These are phyloP conservation scores for Charanyca ferruginea DNA, from an alignment of 2,888 invertebrate genomes.

Conservation along the genomic window DNA sequence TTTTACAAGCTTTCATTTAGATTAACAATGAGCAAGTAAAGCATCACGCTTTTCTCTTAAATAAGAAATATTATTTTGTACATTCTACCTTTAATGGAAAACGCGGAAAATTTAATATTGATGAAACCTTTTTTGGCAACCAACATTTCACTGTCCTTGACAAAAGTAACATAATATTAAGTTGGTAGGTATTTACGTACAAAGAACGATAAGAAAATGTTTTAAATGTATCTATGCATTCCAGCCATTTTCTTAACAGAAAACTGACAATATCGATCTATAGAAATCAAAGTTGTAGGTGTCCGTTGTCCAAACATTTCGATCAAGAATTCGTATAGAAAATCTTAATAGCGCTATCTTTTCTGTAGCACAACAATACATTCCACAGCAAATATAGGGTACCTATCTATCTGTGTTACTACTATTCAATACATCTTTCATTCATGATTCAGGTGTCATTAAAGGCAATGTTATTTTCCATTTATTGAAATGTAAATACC, in stretches of 20 bases:
- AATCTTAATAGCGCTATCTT: neutral
- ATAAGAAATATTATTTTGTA: neutral
- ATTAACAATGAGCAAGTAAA: conserved; percentile 1
- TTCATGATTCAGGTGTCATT: conserved; percentile 26
- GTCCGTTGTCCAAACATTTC: neutral
- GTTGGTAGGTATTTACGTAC: neutral
- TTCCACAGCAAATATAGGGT: neutral
- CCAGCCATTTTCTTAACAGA: neutral
- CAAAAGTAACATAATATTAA: conserved; percentile 8
- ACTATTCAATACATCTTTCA: conserved; percentile 29
- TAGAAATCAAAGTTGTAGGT: conserved; percentile 16
- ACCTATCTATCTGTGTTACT: neutral
- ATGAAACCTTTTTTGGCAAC: conserved; percentile 52
- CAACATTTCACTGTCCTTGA: conserved; percentile 13
- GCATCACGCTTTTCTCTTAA: neutral
- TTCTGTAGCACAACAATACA: conserved; percentile 9
- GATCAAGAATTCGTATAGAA: neutral
- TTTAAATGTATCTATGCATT: neutral
- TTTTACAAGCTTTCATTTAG: neutral
- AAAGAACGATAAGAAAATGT: neutral
- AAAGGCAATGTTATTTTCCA: conserved; percentile 11
- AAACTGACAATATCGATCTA: neutral
- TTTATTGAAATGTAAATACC: conserved; percentile 57
- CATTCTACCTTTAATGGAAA: conserved; percentile 8
- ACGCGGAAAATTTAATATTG: conserved; percentile 35